Conservation (phyloP, 2,888 invertebrate species). For the Carcina quercana region DNA sequence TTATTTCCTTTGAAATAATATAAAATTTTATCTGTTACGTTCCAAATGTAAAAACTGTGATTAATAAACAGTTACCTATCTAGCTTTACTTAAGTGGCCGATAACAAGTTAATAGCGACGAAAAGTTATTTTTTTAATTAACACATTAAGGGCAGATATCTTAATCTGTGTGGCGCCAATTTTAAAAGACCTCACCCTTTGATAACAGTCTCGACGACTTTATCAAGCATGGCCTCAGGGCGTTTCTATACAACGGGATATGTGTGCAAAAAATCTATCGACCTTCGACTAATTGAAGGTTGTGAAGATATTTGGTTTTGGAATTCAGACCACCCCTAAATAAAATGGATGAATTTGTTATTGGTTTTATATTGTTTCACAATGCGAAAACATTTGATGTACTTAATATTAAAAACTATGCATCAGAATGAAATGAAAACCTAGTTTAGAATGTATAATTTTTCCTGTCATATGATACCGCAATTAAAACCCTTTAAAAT, state of each 20-base stretch:
- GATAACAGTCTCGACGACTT: slow-evolving; percentile 58
- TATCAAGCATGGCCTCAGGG: slow-evolving; percentile 52
- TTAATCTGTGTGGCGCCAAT: slow-evolving; percentile 71
- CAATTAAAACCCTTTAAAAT: too few relatives aligned
- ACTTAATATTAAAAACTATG: too few relatives aligned
- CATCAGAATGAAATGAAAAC: too few relatives aligned
- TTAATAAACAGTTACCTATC: slow-evolving; percentile 45
- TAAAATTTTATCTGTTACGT: too few relatives aligned
- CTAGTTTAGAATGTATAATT: too few relatives aligned
- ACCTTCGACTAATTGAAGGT: slow-evolving; percentile 44
- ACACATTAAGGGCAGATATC: slow-evolving; percentile 66
- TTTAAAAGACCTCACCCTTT: slow-evolving; percentile 56
- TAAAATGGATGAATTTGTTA: too few relatives aligned
- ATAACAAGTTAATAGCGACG: slow-evolving; percentile 51
- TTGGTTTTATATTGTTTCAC: too few relatives aligned
- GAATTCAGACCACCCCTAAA: slow-evolving; percentile 44
- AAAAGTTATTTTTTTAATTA: slow-evolving; percentile 67
- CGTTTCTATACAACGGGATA: slow-evolving; percentile 44
- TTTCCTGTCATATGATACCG: too few relatives aligned
- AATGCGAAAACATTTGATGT: too few relatives aligned
- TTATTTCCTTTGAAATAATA: too few relatives aligned
- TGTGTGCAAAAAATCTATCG: slow-evolving; percentile 59
- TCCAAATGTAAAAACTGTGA: slow-evolving; percentile 60
- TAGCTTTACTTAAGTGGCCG: slow-evolving; percentile 59
- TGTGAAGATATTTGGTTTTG: slow-evolving; percentile 28